Evolutionary conservation across 1,140 invertebrate species (phyloP), one percentile per base, ranked within the genome.

Genomic region (Drosophila gunungcola): DNA sequence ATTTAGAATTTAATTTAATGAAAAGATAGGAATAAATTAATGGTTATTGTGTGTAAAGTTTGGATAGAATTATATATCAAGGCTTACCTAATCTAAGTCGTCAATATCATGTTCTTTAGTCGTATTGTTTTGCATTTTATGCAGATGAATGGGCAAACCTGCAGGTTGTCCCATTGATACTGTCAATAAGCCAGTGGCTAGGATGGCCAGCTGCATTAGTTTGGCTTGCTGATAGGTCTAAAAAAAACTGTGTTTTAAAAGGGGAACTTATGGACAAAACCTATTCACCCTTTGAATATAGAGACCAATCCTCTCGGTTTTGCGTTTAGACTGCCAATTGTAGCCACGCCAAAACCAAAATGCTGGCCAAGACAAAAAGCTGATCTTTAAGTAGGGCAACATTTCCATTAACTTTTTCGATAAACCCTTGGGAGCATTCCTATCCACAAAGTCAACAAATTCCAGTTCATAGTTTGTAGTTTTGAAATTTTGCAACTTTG

Each of bases 141-240:
- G 62, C 4, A 82, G 9, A 3, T 75, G 42, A 2, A 70, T 11
- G 0, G 54, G 34, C 0, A 16, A 10, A 4, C 41, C 41, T 3
- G 46, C n/a, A 0, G 52, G 13, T 5, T 27, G 0, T n/a, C 46
- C 45, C 12, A 61, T 27, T 43, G 21, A 56, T 11, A 74, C 65
- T 25, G 77, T 67, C 0, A 89, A 39, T 0, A 83, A 46, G 2
- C 84, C 84, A 6, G 75, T 13, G 27, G 51, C 34, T 42, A 89
- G 29, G 16, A 89, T 80, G 12, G 68, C 77, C 43, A 91, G 46
- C 43, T 91, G 80, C 52, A 89, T 84, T 0, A 81, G 12, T 43
- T 91, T 91, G 51, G 83, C 83, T 32, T 76, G 68, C 27, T 91
- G 80, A 51, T 80, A 88, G 34, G 80, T 91, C 89, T 90, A n/a